A percentile compares a stretch with the other conserved stretches of the same genome.
These are phyloP conservation scores for Sitta carolinensis DNA, from an alignment of 2,797 vertebrate genomes.

Conservation along the genomic window DNA sequence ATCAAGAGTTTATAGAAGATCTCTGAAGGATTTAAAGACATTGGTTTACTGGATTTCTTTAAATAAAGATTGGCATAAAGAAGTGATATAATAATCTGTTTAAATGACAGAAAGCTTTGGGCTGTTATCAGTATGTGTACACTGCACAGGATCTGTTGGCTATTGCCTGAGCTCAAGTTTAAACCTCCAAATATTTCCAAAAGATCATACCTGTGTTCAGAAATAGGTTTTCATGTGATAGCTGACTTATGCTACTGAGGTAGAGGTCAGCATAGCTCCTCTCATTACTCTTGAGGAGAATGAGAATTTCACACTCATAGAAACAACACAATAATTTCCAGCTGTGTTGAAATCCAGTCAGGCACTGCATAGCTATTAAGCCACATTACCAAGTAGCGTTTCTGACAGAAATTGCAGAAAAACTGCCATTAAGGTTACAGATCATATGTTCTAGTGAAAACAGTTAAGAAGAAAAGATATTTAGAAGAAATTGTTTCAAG, in stretches of 20 bases:
- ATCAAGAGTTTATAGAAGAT: background rate
- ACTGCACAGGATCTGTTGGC: accelerated
- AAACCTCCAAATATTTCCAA: background rate
- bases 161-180: background rate
- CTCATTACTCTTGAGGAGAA: background rate
- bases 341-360: background rate
- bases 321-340: background rate
- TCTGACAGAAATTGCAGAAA: background rate
- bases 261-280: background rate
- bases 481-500: background rate
- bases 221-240: background rate
- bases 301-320: background rate
- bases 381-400: background rate
- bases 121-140: background rate
- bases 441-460: background rate
- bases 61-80: background rate
- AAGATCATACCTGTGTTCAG: background rate
- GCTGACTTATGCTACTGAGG: background rate
- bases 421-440: background rate
- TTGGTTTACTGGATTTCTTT: background rate
- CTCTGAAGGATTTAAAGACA: background rate
- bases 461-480: background rate
- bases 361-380: background rate
- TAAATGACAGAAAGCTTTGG: background rate
- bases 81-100: background rate